Evolutionary conservation across 2,797 vertebrate species (phyloP), one percentile per base, ranked within the genome.

Genomic region (Neosilurus mollespiculum): DNA sequence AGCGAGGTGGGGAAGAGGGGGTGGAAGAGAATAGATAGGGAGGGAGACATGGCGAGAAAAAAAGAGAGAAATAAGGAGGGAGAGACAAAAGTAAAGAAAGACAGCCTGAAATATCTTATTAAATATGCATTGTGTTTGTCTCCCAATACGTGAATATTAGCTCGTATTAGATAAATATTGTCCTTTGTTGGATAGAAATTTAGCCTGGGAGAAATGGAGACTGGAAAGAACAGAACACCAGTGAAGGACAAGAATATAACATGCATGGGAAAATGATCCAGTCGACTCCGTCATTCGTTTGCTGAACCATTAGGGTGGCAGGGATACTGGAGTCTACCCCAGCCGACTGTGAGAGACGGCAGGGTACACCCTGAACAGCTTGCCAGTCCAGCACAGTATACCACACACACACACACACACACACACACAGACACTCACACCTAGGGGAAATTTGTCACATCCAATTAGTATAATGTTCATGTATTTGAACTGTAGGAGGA

Each of bases 1-100:
- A 59, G 65, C 3, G 62, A 59, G 53, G 22, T 37, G 8, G 82
- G 87, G 79, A 78, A 82, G 86, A 86, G 81, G 12, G 79, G 37
- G 78, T 87, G 84, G 81, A 86, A 91, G 88, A 86, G 83, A 85
- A 82, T 78, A 6, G 73, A 8, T 2, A 34, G 49, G 16, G 20
- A 80, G 8, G 20, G 77, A 65, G 62, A 54, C 10, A 37, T 8
- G 2, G 10, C 51, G 12, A 43, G 20, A 78, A 8, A 59, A 14
- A 30, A 7, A 30, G 43, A 66, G 15, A 20, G n/a, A 1, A 10
- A n/a, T n/a, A 34, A 3, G 18, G 30, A 18, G 0, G 34, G 26
- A 20, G 18, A 22, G 66, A 69, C 18, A 69, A 30, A 69, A 37
- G 37, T 22, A 49, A 49, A 70, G 67, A 20, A 49, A 43, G 2